Evolutionary conservation across 2,888 invertebrate genomes (phyloP).

Genomic region (Drosophila cracens): DNA sequence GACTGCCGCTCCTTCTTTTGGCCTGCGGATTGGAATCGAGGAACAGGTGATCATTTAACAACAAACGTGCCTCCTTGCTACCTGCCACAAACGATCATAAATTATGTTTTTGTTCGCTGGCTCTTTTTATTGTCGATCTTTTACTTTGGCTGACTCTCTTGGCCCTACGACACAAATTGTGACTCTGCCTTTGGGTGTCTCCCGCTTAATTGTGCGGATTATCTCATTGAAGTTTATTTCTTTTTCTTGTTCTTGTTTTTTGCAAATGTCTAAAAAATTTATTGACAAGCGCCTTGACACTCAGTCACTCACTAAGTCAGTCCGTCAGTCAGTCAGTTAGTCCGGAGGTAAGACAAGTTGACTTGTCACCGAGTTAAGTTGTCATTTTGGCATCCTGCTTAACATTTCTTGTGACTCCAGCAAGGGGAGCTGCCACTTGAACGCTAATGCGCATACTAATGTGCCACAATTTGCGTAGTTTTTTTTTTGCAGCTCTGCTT

Average conservation of each 20-base stretch:
- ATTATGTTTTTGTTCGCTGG: constrained; percentile 71
- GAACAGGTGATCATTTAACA: constrained; percentile 79
- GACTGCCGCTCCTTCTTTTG: constrained; percentile 8
- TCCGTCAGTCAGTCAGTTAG: constrained; percentile 40
- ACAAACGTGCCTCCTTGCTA: constrained; percentile 62
- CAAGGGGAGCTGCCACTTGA: constrained; percentile 56
- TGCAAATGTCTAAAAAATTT: constrained; percentile 59
- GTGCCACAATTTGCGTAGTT: constrained; percentile 11
- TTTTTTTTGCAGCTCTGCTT: background rate
- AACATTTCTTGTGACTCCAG: constrained; percentile 41
- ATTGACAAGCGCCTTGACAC: constrained; percentile 70
- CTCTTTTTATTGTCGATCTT: constrained; percentile 50
- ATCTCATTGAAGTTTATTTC: constrained; percentile 51
- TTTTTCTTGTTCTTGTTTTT: constrained; percentile 20
- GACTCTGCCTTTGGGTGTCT: constrained; percentile 55
- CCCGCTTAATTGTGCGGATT: constrained; percentile 75
- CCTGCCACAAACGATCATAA: constrained; percentile 70
- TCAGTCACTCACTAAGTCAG: constrained; percentile 54
- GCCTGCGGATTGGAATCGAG: background rate
- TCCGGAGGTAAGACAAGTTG: constrained; percentile 48
- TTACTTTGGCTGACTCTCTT: constrained; percentile 38
- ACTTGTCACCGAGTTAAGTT: constrained; percentile 63
- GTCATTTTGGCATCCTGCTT: constrained; percentile 69
- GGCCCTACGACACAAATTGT: constrained; percentile 38
- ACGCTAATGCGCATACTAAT: constrained; percentile 65